Evolutionary conservation across 2,797 vertebrate species (phyloP).

Genomic region (Galagoides demidoff): DNA sequence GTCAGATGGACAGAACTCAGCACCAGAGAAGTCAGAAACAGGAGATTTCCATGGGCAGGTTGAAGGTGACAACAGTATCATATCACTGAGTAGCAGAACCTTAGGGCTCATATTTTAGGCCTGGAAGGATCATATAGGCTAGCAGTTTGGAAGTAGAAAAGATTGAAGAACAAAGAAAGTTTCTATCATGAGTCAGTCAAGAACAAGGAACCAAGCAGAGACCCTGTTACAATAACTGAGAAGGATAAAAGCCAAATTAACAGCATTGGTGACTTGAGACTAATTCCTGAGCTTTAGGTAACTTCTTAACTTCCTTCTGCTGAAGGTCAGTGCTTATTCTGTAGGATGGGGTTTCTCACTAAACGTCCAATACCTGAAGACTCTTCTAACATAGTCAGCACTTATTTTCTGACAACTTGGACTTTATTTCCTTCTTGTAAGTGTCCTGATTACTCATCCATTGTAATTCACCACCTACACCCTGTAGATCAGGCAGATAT

Average conservation of each 20-base stretch:
- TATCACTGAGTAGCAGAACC: neutral
- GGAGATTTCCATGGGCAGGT: neutral
- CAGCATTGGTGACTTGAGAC: neutral
- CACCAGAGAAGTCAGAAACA: neutral
- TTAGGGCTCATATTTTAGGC: neutral
- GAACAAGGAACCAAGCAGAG: neutral
- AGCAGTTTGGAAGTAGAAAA: neutral
- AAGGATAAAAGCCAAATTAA: neutral
- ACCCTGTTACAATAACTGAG: neutral
- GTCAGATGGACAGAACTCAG: neutral
- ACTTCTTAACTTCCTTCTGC: neutral
- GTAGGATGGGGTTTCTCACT: neutral
- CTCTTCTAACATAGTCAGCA: neutral
- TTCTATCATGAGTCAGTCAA: neutral
- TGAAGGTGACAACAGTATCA: neutral
- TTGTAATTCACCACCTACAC: slow-evolving; percentile 35
- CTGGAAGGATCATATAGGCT: neutral
- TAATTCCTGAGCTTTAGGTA: neutral
- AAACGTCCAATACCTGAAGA: neutral
- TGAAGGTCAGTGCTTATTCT: neutral
- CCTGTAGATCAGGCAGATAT: slow-evolving; percentile 30
- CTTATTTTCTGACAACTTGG: slow-evolving; percentile 12
- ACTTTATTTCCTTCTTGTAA: slow-evolving; percentile 2
- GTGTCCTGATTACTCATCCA: slow-evolving; percentile 15
- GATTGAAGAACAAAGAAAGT: neutral